Percentiles rank a stretch among this genome's conserved stretches.
phyloP scores from a whole-genome alignment of 1,140 invertebrate genomes.

The Macrotrachela quadricornifera region DNA sequence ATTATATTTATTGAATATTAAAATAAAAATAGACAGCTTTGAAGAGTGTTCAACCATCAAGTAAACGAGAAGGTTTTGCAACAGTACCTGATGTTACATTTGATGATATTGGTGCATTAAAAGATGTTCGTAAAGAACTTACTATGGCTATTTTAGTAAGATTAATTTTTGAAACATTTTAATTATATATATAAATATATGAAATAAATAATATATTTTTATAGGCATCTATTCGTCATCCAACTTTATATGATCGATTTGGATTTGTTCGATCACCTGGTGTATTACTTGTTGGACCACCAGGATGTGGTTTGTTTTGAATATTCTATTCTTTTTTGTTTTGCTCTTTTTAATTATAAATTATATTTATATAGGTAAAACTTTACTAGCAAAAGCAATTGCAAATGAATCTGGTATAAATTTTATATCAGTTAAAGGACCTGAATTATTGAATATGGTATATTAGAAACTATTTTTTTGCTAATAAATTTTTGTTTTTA shows the following conservation, averaged over 20 bases:
- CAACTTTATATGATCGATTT: constrained; percentile 50
- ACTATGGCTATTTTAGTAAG: constrained; percentile 60
- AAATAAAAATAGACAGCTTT: neutral
- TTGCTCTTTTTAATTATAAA: too few species aligned
- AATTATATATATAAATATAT: too few species aligned
- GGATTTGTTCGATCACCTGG: constrained; percentile 57
- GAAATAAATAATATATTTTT: constrained; percentile 12
- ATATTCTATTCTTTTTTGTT: too few species aligned
- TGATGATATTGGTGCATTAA: constrained; percentile 81
- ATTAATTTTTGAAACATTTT: too few species aligned
- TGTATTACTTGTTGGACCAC: constrained; percentile 72
- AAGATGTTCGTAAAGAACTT: constrained; percentile 63
- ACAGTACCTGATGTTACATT: constrained; percentile 89
- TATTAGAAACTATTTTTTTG: neutral
- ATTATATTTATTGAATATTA: neutral
- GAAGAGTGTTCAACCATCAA: constrained; percentile 50
- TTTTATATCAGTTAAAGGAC: constrained; percentile 89
- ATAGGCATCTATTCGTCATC: constrained; percentile 65
- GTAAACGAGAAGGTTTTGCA: constrained; percentile 84
- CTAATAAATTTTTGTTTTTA: constrained; percentile 8
- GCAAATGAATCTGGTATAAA: constrained; percentile 88
- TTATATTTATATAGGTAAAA: constrained; percentile 12
- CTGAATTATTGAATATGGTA: constrained; percentile 82
- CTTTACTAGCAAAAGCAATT: constrained; percentile 41
- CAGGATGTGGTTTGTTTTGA: constrained; percentile 46